Conservation (phyloP, 2,888 invertebrate species). For the Prenolepis imparis region DNA sequence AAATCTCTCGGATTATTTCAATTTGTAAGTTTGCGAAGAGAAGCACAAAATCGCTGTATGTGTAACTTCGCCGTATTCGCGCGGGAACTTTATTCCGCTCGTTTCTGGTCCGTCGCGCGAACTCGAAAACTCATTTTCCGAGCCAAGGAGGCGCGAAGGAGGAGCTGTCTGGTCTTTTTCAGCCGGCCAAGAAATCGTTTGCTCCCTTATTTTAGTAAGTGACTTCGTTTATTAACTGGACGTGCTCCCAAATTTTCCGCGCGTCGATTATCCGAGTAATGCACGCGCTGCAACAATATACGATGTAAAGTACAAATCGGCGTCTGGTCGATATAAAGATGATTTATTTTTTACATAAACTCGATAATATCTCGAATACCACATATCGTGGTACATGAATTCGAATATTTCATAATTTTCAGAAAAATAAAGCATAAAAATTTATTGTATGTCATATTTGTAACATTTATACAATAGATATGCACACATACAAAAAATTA, state of each 20-base stretch:
- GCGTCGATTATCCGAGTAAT: constrained; percentile 9
- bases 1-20: constrained; percentile 49
- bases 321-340: constrained; percentile 32
- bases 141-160: constrained; percentile 46
- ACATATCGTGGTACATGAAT: background rate
- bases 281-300: constrained; percentile 4
- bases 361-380: constrained; percentile 2
- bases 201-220: constrained; percentile 4
- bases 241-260: constrained; percentile 12
- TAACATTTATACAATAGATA: background rate
- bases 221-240: constrained; percentile 45
- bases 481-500: background rate
- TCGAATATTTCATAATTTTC: background rate
- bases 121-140: constrained; percentile 55
- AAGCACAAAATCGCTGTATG: constrained; percentile 27
- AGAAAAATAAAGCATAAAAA: background rate
- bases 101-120: constrained; percentile 38
- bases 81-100: constrained; percentile 39
- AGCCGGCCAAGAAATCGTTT: background rate
- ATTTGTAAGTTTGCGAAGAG: constrained; percentile 48
- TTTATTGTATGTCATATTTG: background rate
- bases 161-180: constrained; percentile 22
- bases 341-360: constrained; percentile 27
- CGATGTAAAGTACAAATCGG: constrained; percentile 14
- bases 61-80: constrained; percentile 20